Conservation (phyloP, 2,113 vertebrate genomes). For the Acanthochromis polyacanthus region DNA sequence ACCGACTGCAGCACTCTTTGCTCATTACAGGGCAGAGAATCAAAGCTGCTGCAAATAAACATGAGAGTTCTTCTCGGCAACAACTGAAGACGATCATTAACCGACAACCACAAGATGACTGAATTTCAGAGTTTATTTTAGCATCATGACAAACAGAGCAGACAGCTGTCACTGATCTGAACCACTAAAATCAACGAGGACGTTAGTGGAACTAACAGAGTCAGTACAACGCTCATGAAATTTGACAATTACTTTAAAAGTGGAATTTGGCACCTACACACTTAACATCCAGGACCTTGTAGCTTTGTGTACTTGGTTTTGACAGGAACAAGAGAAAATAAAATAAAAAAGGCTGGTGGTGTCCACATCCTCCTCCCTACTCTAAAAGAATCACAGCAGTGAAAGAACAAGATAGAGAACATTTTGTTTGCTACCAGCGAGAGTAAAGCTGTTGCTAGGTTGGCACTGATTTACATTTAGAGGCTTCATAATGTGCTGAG, state of each 20-base stretch:
- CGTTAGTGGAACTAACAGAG: slow-evolving; percentile 44
- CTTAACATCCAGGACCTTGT: slow-evolving; percentile 66
- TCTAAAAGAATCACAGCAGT: slow-evolving; percentile 49
- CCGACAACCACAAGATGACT: slow-evolving; percentile 1
- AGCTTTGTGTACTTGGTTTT: slow-evolving; percentile 45
- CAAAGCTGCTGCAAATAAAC: neutral
- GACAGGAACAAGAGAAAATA: slow-evolving; percentile 39
- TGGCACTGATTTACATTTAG: slow-evolving; percentile 56
- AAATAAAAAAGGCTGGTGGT: slow-evolving; percentile 26
- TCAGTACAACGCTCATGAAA: slow-evolving; percentile 45
- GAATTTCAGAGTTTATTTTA: slow-evolving; percentile 71
- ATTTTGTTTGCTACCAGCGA: slow-evolving; percentile 64
- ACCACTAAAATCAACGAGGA: slow-evolving; percentile 49
- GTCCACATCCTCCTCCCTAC: neutral
- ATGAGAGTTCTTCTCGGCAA: neutral
- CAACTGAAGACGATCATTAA: neutral
- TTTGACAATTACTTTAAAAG: slow-evolving; percentile 41
- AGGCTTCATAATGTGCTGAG: slow-evolving; percentile 35
- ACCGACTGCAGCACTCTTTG: no score
- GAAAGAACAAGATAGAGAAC: slow-evolving; percentile 60
- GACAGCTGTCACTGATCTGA: slow-evolving; percentile 29
- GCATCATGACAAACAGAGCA: slow-evolving; percentile 55
- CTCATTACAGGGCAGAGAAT: neutral
- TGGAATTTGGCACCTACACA: slow-evolving; percentile 78
- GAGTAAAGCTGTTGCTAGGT: slow-evolving; percentile 62